Evolutionary conservation across 2,113 vertebrate species (phyloP).

Genomic region (Toxotes chatareus): DNA sequence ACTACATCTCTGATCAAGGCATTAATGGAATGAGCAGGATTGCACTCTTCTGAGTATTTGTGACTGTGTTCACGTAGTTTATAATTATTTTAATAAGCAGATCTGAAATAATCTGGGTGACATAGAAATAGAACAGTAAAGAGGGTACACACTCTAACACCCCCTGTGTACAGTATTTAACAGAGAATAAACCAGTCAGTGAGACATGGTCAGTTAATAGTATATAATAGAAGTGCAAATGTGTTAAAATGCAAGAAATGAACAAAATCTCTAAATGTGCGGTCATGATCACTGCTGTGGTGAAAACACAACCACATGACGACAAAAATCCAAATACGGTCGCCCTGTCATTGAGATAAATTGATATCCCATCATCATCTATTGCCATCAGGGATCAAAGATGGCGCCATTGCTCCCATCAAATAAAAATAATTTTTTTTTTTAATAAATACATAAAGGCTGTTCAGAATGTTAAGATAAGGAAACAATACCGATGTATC

Average conservation of each 20-base stretch:
- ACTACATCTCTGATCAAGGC: neutral
- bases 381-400: neutral
- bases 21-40: neutral
- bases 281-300: neutral
- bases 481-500: neutral
- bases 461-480: neutral
- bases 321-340: neutral
- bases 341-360: neutral
- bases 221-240: neutral
- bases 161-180: neutral
- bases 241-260: neutral
- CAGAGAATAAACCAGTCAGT: neutral
- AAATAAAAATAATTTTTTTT: too few relatives aligned
- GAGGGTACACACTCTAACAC: neutral
- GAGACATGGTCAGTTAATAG: neutral
- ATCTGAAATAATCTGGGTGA: neutral
- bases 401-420: neutral
- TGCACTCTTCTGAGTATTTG: neutral
- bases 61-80: neutral
- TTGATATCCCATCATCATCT: neutral
- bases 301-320: conserved; percentile 1
- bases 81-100: neutral
- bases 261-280: neutral
- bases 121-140: neutral
- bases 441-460: too few relatives aligned